Percentiles rank a stretch among this genome's conserved stretches.
Conservation (phyloP, 2,113 vertebrate genomes). For the Gorsachius goisagi region DNA sequence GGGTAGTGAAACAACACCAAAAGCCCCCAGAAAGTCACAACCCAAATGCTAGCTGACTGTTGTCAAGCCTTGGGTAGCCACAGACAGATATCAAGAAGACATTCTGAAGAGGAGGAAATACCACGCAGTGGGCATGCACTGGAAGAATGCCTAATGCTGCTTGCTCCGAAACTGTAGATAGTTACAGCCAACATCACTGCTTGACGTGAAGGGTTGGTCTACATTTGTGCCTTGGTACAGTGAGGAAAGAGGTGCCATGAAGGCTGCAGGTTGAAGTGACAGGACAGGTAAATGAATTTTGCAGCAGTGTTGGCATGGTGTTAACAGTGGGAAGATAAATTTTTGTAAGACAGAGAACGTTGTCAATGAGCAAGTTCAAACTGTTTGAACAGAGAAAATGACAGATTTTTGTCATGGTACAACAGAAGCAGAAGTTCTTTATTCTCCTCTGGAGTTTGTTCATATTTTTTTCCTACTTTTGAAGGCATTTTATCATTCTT, state of each 20-base stretch:
- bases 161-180: neutral
- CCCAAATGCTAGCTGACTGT: neutral
- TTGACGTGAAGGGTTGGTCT: neutral
- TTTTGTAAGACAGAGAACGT: neutral
- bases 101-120: neutral
- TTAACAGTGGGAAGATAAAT: neutral
- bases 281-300: neutral
- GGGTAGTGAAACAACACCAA: neutral
- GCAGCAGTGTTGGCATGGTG: neutral
- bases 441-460: neutral
- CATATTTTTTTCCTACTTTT: neutral
- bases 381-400: neutral
- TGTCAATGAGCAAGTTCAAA: neutral
- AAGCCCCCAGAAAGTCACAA: neutral
- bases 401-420: neutral
- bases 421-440: neutral
- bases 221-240: neutral
- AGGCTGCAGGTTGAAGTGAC: neutral
- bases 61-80: neutral
- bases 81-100: neutral
- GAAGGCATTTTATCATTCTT: neutral
- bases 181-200: neutral
- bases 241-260: neutral
- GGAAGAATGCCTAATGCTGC: rapidly evolving
- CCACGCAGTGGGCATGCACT: neutral